Percentiles rank a stretch among this genome's conserved stretches.
Evolutionary conservation across 2,888 invertebrate species (phyloP).

Genomic region (Meandrusa payeni): DNA sequence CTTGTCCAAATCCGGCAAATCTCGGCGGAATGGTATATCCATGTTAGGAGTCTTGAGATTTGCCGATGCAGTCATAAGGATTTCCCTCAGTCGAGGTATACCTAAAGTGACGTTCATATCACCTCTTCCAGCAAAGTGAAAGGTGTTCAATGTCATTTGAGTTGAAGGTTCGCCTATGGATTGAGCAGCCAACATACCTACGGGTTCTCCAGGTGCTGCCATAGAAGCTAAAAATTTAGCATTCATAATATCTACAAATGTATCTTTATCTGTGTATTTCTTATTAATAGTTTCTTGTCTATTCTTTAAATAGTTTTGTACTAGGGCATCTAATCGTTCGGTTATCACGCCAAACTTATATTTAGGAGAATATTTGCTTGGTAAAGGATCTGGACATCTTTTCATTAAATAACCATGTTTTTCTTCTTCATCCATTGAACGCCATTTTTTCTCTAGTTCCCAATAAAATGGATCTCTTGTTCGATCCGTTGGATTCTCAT

Average conservation of each 20-base stretch:
- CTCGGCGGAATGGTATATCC: constrained; percentile 90
- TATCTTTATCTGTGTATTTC: constrained; percentile 58
- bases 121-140: constrained; percentile 99
- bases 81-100: constrained; percentile 97
- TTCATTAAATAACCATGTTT: constrained; percentile 77
- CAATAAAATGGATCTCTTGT: constrained; percentile 82
- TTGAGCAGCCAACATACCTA: constrained; percentile 97
- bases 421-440: constrained; percentile 79
- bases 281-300: constrained; percentile 50
- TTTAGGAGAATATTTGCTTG: constrained; percentile 86
- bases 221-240: constrained; percentile 88
- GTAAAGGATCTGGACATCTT: constrained; percentile 88
- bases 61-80: constrained; percentile 97
- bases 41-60: constrained; percentile 97
- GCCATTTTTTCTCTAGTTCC: constrained; percentile 85
- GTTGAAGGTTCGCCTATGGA: constrained; percentile 99
- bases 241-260: constrained; percentile 86
- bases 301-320: constrained; percentile 81
- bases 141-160: constrained; percentile 99
- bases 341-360: constrained; percentile 90
- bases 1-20: constrained; percentile 63
- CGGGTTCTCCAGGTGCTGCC: constrained; percentile 96
- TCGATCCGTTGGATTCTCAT: constrained; percentile 65
- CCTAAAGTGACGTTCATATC: constrained; percentile 99
- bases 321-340: constrained; percentile 87